A percentile compares a stretch with the other conserved stretches of the same genome.
Conservation (phyloP, 2,797 vertebrate genomes). For the Bucorvus abyssinicus region DNA sequence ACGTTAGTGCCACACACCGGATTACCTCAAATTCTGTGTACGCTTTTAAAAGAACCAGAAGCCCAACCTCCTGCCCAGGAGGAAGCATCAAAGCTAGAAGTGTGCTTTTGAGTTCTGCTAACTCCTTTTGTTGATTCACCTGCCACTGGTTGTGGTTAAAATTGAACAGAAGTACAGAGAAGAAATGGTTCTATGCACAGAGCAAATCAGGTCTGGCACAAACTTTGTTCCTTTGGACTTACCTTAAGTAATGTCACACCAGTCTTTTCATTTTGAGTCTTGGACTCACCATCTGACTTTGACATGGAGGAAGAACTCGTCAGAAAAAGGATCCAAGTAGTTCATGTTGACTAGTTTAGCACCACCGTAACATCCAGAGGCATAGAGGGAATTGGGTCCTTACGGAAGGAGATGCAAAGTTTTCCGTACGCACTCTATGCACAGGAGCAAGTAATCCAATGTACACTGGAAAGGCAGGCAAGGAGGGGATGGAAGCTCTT, state of each 20-base stretch:
- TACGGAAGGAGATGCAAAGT: too few relatives aligned
- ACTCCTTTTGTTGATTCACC: neutral
- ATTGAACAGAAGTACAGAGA: neutral
- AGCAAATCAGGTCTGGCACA: neutral
- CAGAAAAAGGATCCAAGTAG: neutral
- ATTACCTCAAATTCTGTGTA: neutral
- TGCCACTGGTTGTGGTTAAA: neutral
- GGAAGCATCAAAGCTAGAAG: neutral
- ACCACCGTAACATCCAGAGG: neutral
- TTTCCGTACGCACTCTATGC: too few relatives aligned
- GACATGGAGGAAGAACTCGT: neutral
- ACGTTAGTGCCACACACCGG: neutral
- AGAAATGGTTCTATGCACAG: neutral
- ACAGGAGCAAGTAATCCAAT: neutral
- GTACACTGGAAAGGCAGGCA: neutral
- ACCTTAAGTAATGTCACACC: neutral
- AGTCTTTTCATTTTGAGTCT: neutral
- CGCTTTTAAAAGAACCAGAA: neutral
- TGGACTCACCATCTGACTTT: neutral
- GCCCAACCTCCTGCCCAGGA: neutral
- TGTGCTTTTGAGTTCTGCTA: neutral
- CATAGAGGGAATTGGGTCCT: neutral
- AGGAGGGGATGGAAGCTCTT: neutral
- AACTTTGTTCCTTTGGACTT: neutral
- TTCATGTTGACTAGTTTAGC: neutral